A percentile compares a stretch with the other conserved stretches of the same genome.
Conservation (phyloP, 2,888 invertebrate genomes). For the Melanargia galathea region DNA sequence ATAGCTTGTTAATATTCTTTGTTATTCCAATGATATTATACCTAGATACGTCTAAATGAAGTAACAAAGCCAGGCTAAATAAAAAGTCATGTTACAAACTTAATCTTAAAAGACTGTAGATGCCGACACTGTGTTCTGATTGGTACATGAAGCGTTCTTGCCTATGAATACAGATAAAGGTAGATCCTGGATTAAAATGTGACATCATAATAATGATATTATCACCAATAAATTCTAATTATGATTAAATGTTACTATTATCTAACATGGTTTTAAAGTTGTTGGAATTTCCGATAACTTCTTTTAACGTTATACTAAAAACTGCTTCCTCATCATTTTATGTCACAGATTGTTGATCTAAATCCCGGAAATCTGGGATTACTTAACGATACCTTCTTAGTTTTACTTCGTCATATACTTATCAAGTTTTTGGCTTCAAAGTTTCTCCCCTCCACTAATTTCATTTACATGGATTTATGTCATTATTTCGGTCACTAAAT, state of each 20-base stretch:
- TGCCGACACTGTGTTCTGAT: not conserved
- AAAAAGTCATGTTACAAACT: too few relatives aligned
- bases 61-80: too few relatives aligned
- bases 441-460: too few relatives aligned
- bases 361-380: slow-evolving; percentile 2
- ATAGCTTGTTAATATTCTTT: too few relatives aligned
- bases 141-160: not conserved
- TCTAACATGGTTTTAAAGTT: slow-evolving; percentile 6
- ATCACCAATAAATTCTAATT: slow-evolving; percentile 5
- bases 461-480: too few relatives aligned
- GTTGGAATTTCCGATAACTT: not conserved
- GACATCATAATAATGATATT: slow-evolving; percentile 2
- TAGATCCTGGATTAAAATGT: slow-evolving; percentile 7
- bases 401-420: too few relatives aligned
- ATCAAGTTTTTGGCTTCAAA: too few relatives aligned
- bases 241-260: slow-evolving; percentile 10
- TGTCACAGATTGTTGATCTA: not conserved
- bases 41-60: too few relatives aligned
- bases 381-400: too few relatives aligned
- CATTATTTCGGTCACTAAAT: too few relatives aligned
- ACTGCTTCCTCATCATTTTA: not conserved
- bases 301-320: not conserved
- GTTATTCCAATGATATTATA: too few relatives aligned
- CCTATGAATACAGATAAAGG: not conserved
- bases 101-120: not conserved